Percentiles rank a stretch among this genome's conserved stretches.
Conservation (phyloP, 2,888 invertebrate genomes). For the Pollenia amentaria region DNA sequence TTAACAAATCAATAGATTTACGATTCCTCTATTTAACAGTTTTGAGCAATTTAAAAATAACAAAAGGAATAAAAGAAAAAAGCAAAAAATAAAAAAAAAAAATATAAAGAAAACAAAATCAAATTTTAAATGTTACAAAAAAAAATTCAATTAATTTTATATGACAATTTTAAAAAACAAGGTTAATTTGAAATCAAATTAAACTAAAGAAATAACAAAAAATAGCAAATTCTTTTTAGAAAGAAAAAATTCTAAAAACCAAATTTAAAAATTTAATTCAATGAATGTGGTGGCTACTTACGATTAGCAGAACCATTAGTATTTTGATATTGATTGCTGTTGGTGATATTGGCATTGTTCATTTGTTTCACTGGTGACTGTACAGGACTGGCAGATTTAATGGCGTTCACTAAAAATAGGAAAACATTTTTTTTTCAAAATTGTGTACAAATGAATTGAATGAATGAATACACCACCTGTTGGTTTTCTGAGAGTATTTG, state of each 20-base stretch:
- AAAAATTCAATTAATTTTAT: conserved; percentile 32
- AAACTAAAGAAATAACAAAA: conserved; percentile 54
- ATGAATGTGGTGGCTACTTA: conserved; percentile 79
- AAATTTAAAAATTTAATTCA: conserved; percentile 29
- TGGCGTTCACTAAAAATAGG: conserved; percentile 81
- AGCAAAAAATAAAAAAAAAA: conserved; percentile 20
- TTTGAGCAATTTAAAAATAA: conserved; percentile 70
- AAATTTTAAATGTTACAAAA: conserved; percentile 66
- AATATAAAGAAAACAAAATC: conserved; percentile 72
- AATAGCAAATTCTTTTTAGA: conserved; percentile 37
- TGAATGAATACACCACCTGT: conserved; percentile 81
- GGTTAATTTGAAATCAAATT: conserved; percentile 61
- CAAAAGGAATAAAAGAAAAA: conserved; percentile 53
- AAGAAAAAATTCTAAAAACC: conserved; percentile 23
- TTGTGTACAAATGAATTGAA: background rate
- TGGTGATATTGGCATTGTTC: conserved; percentile 83
- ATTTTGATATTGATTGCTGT: conserved; percentile 84
- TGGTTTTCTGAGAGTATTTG: conserved; percentile 91
- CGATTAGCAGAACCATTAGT: conserved; percentile 85
- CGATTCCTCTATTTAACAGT: conserved; percentile 61
- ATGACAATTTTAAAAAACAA: conserved; percentile 37
- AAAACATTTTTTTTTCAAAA: background rate
- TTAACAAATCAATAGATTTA: conserved; percentile 51
- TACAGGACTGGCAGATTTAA: conserved; percentile 83
- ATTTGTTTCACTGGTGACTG: conserved; percentile 84